Conservation (phyloP, 1,140 invertebrate genomes). For the Cotesia vestalis region DNA sequence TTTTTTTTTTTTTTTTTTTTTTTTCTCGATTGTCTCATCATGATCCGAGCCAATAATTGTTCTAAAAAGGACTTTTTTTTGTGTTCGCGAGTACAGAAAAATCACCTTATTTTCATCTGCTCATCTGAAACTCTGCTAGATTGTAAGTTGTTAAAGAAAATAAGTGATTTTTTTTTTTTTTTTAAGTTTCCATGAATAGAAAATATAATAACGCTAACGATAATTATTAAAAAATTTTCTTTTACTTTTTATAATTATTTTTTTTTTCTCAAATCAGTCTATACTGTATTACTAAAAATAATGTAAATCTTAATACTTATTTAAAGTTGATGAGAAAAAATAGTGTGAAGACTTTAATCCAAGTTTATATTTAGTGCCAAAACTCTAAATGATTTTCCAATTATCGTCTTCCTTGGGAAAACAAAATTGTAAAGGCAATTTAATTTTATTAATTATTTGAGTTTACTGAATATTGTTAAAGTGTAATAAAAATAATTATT, state of each 20-base stretch:
- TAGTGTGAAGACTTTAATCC: background rate
- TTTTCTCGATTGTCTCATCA: background rate
- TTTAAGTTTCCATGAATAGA: background rate
- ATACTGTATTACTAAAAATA: too few species aligned
- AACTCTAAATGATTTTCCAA: background rate
- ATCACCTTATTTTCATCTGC: background rate
- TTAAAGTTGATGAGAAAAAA: too few species aligned
- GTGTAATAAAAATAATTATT: too few species aligned
- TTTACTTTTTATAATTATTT: too few species aligned
- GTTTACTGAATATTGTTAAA: too few species aligned
- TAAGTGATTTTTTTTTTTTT: background rate
- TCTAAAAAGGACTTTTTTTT: background rate
- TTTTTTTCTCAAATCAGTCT: too few species aligned
- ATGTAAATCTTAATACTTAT: too few species aligned
- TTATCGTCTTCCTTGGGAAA: background rate
- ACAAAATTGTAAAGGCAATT: background rate
- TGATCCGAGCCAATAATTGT: background rate
- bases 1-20: slow-evolving; percentile 2
- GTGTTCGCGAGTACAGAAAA: background rate
- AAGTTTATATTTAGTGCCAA: background rate
- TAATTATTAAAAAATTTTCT: too few species aligned
- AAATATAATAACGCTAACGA: background rate
- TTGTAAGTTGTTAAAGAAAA: slow-evolving; percentile 2
- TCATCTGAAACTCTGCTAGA: slow-evolving; percentile 5
- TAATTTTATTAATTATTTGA: background rate